Base-by-base conservation (phyloP, 2,797 vertebrate genomes). In the Scleropages formosus region DNA sequence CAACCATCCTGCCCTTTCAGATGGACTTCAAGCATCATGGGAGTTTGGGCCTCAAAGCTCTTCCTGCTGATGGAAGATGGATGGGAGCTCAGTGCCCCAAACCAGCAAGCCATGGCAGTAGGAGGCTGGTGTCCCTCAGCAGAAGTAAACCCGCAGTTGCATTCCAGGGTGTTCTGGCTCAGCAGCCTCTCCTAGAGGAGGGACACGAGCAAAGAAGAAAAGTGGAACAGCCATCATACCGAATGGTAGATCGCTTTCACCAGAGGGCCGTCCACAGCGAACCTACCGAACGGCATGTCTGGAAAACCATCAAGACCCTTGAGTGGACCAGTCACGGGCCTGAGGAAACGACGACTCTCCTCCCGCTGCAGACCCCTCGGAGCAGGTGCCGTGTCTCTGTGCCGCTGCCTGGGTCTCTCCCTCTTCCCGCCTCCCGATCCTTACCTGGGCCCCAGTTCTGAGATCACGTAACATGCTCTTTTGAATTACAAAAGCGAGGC, bases 241-340 rank as follows among this genome's bases (percentile, higher is more conserved):
- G 26, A 26, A 59, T 11, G 16, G 59, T 31, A 46, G 65, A 61
- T 6, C 22, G 58, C 66, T 70, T 69, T 60, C 56, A 62, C n/a
- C 18, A 61, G 18, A 39, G 66, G 24, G 72, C 31, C 4, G n/a
- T 72, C 7, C 61, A 44, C 61, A 26, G 12, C 16, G 27, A 74
- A 47, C 58, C 22, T 4, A 56, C 61, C 8, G 18, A 53, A 24
- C 60, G 77, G 46, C 16, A 22, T 22, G 62, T n/a, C 27, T 82
- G 65, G 8, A 85, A 84, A 76, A 88, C 82, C 39, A 81, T 73
- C 60, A 84, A 82, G 71, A 85, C 81, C 0, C 60, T 85, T 47
- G 74, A 83, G 73, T 85, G 82, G 82, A 81, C 83, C 61, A 72
- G 70, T 18, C 18, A 20, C 26, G 82, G 86, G 18, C 84, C 81